phyloP scores from a whole-genome alignment of 2,888 invertebrate genomes.

The Nomada hirtipes region DNA sequence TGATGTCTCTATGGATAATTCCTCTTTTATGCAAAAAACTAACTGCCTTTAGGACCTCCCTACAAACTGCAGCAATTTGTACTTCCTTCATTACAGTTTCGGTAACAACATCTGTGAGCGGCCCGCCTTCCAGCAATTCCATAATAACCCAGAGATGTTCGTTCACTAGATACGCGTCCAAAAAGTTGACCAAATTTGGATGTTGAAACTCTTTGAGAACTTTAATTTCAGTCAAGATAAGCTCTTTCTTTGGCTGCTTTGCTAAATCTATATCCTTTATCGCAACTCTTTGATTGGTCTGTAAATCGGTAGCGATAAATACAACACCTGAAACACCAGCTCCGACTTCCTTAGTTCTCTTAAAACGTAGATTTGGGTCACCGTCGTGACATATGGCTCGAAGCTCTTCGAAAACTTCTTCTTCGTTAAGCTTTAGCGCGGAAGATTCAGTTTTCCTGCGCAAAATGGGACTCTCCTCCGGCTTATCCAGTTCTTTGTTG shows the following conservation, averaged over 20 bases:
- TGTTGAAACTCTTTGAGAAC: slow-evolving; percentile 96
- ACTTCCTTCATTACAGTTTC: slow-evolving; percentile 98
- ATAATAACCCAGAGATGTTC: slow-evolving; percentile 98
- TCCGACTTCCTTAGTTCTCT: slow-evolving; percentile 93
- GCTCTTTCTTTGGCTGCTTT: slow-evolving; percentile 97
- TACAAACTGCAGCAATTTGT: slow-evolving; percentile 97
- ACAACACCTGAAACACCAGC: slow-evolving; percentile 97
- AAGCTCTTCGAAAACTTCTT: slow-evolving; percentile 91
- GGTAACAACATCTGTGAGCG: slow-evolving; percentile 98
- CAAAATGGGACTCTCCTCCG: slow-evolving; percentile 87
- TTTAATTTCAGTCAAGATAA: slow-evolving; percentile 97
- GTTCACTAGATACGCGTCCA: slow-evolving; percentile 96
- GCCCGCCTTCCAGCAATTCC: slow-evolving; percentile 97
- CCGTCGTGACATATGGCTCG: slow-evolving; percentile 92
- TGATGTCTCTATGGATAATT: slow-evolving; percentile 97
- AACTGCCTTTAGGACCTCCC: slow-evolving; percentile 95
- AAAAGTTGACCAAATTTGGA: slow-evolving; percentile 97
- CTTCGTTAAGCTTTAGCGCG: slow-evolving; percentile 87
- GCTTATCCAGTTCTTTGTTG: slow-evolving; percentile 15
- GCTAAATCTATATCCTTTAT: slow-evolving; percentile 98
- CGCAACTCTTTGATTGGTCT: slow-evolving; percentile 92
- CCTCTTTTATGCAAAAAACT: slow-evolving; percentile 95
- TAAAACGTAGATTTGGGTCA: slow-evolving; percentile 93
- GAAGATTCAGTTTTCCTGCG: slow-evolving; percentile 86
- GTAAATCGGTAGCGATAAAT: slow-evolving; percentile 93